Evolutionary conservation across 2,113 vertebrate genomes (phyloP).

Genomic region (Lophius piscatorius): DNA sequence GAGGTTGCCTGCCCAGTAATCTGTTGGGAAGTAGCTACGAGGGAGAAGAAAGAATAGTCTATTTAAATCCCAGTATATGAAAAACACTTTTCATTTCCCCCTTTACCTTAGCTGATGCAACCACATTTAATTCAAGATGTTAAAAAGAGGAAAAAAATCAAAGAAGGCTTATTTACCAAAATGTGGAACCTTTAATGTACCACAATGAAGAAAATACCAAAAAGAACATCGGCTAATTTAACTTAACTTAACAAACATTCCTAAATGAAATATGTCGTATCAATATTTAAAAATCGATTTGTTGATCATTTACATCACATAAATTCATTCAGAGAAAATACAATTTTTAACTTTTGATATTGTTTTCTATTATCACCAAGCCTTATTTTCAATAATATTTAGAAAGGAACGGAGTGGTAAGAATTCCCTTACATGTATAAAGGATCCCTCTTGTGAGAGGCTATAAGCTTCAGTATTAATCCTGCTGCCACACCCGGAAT

Average conservation of each 20-base stretch:
- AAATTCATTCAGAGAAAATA: no score
- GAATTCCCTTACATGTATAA: slow-evolving; percentile 6
- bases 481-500: slow-evolving; percentile 9
- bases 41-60: slow-evolving; percentile 32
- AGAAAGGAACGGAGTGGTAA: not conserved
- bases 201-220: no score
- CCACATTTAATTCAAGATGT: slow-evolving; percentile 18
- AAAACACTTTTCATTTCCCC: slow-evolving; percentile 30
- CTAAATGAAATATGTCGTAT: no score
- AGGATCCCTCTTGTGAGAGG: slow-evolving; percentile 9
- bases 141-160: slow-evolving; percentile 6
- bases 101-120: slow-evolving; percentile 27
- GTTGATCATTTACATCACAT: no score
- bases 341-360: no score
- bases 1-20: slow-evolving; percentile 62
- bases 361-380: not conserved
- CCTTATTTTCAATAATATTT: not conserved
- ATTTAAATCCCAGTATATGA: slow-evolving; percentile 41
- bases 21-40: slow-evolving; percentile 64
- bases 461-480: slow-evolving; percentile 33
- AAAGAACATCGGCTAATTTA: no score
- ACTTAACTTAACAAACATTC: no score
- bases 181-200: not conserved
- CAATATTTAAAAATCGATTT: no score
- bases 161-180: not conserved